Evolutionary conservation across 2,888 invertebrate species (phyloP).

Genomic region (Litoditis marina): DNA sequence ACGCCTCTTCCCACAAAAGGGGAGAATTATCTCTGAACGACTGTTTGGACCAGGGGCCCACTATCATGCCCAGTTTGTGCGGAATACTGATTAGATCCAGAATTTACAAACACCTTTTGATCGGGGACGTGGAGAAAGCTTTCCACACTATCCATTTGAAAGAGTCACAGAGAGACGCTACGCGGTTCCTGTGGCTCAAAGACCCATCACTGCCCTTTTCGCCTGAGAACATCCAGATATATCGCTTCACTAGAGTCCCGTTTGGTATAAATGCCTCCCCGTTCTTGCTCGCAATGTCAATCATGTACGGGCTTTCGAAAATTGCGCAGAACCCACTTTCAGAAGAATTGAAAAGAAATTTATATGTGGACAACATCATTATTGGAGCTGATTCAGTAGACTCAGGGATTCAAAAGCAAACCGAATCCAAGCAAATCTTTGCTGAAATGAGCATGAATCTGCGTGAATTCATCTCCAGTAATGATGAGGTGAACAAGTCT

Average conservation of each 20-base stretch:
- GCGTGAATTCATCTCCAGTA: background rate
- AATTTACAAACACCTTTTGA: background rate
- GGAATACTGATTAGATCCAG: conserved; percentile 34
- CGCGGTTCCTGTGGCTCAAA: conserved; percentile 20
- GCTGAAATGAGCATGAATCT: background rate
- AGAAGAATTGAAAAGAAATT: background rate
- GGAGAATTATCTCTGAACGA: conserved; percentile 26
- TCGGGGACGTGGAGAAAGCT: conserved; percentile 27
- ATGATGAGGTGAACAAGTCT: too few species aligned
- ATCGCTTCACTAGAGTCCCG: conserved; percentile 16
- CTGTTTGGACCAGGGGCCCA: conserved; percentile 26
- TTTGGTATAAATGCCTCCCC: conserved; percentile 18
- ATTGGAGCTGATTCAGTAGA: background rate
- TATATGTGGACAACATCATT: background rate
- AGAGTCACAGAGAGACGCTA: conserved; percentile 17
- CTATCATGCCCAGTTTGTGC: conserved; percentile 20
- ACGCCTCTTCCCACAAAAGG: conserved; percentile 26
- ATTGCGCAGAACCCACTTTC: too few species aligned
- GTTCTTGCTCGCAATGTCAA: conserved; percentile 16
- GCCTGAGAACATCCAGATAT: conserved; percentile 11
- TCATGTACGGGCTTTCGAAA: too few species aligned
- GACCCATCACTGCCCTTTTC: background rate
- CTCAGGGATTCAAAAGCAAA: too few species aligned
- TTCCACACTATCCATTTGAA: conserved; percentile 20
- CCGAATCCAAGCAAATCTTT: background rate